These are phyloP conservation scores for Bombus polaris DNA, from an alignment of 1,140 invertebrate species.

Conservation along the genomic window DNA sequence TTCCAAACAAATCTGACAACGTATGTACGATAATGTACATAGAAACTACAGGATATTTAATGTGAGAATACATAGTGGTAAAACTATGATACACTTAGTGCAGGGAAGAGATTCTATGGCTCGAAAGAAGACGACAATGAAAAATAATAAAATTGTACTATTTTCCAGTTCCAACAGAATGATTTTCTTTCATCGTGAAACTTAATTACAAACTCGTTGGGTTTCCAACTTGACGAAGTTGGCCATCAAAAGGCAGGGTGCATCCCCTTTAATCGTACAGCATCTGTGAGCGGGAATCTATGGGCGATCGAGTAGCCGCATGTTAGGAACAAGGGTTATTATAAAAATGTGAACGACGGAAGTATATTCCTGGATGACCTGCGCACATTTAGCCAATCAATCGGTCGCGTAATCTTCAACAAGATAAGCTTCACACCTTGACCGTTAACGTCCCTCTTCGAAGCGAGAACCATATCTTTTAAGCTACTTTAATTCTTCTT, in stretches of 20 bases:
- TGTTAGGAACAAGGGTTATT: conserved; percentile 28
- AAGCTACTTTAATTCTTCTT: no score
- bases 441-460: no score
- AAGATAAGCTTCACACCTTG: not conserved
- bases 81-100: no score
- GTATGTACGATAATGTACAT: no score
- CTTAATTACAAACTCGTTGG: not conserved
- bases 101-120: no score
- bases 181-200: not conserved
- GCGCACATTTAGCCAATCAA: conserved; percentile 34
- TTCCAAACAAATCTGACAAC: no score
- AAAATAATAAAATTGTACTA: no score
- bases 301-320: not conserved
- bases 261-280: conserved; percentile 60
- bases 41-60: no score
- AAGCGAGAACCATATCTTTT: not conserved
- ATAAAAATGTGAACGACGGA: conserved; percentile 54
- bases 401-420: conserved; percentile 7
- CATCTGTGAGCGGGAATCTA: not conserved
- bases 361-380: conserved; percentile 43
- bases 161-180: no score
- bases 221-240: conserved; percentile 28
- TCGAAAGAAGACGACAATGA: no score
- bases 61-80: no score
- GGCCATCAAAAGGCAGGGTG: conserved; percentile 53